Evolutionary conservation across 1,140 invertebrate genomes (phyloP), one percentile per base, ranked within the genome.

Genomic region (Heliconius congener): DNA sequence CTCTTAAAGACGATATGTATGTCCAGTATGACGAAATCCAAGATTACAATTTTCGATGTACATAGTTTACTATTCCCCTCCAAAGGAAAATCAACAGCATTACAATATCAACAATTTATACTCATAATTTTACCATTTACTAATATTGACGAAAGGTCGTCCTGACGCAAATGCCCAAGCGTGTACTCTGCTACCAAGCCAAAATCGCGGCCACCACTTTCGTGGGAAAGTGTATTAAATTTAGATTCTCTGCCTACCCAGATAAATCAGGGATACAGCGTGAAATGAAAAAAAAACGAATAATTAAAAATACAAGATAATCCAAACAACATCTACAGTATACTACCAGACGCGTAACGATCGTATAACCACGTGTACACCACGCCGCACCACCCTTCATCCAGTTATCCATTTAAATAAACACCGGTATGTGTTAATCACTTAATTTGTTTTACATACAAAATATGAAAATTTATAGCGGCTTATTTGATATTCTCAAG

Each of bases 401-500:
- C 23, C 60, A 66, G 23, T 66, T 30, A 66, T 9, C 3, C 27
- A 66, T 66, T 66, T 66, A 66, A 66, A 66, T 66, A 66, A 66
- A 66, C 71, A 34, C 30, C 19, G 37, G 19, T 72, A 72, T 72
- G 34, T 72, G 71, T 42, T 52, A 74, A 74, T 74, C 23, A 52
- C 73, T 52, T 74, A 34, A 74, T 74, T 74, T 30, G 8, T 66
- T 66, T 66, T 66, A 55, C 60, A 76, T 46, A 46, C 2, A 30
- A 72, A 37, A 73, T 66, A 80, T 76, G 76, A 78, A 81, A 84
- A 82, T 82, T 75, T 81, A 83, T 82, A 77, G 72, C 82, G 83
- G 84, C 83, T 89, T 91, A 91, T 91, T 90, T 89, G 88, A 91
- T 91, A 92, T 92, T 92, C 92, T 88, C 88, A 82, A 84, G 85